Percentiles rank a stretch among this genome's conserved stretches.
These are phyloP conservation scores for Glaucopsyche alexis DNA, from an alignment of 2,888 invertebrate genomes.

Conservation along the genomic window DNA sequence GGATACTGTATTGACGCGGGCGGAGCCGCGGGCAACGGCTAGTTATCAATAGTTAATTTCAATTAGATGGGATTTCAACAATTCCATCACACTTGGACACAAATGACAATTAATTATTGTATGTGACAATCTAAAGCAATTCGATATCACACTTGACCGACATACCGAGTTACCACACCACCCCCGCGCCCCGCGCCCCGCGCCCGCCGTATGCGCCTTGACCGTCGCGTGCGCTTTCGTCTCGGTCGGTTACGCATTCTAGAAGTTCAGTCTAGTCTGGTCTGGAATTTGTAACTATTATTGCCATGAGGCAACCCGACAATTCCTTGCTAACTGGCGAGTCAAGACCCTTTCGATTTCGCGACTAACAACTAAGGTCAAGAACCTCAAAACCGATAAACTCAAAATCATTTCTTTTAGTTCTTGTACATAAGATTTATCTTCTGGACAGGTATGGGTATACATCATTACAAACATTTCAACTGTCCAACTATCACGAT, in stretches of 20 bases:
- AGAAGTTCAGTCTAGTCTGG: background rate
- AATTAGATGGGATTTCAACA: no score
- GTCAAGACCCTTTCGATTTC: background rate
- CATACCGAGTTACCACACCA: background rate
- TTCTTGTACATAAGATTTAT: no score
- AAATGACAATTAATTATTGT: background rate
- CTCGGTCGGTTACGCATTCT: background rate
- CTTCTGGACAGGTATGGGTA: no score
- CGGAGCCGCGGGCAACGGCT: no score
- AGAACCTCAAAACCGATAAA: background rate
- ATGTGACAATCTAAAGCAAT: slow-evolving; percentile 19
- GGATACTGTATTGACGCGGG: no score
- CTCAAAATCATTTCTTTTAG: no score
- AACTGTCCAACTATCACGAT: no score
- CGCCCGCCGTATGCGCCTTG: background rate
- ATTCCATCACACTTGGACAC: no score
- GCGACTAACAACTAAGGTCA: background rate
- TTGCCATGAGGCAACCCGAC: background rate
- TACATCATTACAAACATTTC: no score
- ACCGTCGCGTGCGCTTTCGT: slow-evolving; percentile 16
- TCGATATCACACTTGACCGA: slow-evolving; percentile 6
- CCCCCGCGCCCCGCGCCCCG: no score
- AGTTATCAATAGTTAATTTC: no score
- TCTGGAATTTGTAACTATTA: background rate
- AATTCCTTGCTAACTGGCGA: background rate